Conservation (phyloP, 92 coral and sea anemone genomes). For the Parazoanthus darwini region DNA sequence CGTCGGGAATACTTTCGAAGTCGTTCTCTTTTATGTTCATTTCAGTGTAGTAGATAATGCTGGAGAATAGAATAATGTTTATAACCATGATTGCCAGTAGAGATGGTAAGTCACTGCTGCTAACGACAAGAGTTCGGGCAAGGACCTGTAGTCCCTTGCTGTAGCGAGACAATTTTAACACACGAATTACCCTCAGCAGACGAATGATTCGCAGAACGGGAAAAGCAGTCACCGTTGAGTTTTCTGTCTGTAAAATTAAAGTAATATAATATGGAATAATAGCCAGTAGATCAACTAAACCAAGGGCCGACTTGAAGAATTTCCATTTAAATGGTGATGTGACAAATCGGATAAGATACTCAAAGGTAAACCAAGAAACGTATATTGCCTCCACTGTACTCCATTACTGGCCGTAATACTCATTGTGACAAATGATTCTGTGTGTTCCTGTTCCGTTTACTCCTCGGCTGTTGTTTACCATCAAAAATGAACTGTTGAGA, state of each 20-base stretch:
- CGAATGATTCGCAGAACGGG: slow-evolving; percentile 77
- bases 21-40: slow-evolving; percentile 64
- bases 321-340: slow-evolving; percentile 67
- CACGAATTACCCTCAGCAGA: slow-evolving; percentile 73
- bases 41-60: slow-evolving; percentile 84
- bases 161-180: slow-evolving; percentile 87
- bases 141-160: slow-evolving; percentile 81
- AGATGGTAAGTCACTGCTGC: slow-evolving; percentile 88
- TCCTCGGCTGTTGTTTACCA: not conserved
- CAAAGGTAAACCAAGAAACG: slow-evolving; percentile 88
- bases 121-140: slow-evolving; percentile 75
- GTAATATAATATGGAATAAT: slow-evolving; percentile 83
- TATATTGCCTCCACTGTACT: slow-evolving; percentile 69
- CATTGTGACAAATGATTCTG: slow-evolving; percentile 17
- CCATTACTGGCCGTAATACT: slow-evolving; percentile 60
- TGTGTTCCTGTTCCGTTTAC: slow-evolving; percentile 14
- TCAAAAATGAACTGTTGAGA: not conserved
- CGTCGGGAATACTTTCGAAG: slow-evolving; percentile 92
- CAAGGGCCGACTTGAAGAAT: slow-evolving; percentile 76
- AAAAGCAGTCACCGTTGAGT: slow-evolving; percentile 53
- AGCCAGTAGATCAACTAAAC: slow-evolving; percentile 80
- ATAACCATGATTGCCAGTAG: slow-evolving; percentile 74
- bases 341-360: slow-evolving; percentile 66
- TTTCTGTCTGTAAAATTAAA: slow-evolving; percentile 49
- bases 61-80: slow-evolving; percentile 81